Conservation (phyloP, 2,113 vertebrate species). For the Donacobius atricapilla region DNA sequence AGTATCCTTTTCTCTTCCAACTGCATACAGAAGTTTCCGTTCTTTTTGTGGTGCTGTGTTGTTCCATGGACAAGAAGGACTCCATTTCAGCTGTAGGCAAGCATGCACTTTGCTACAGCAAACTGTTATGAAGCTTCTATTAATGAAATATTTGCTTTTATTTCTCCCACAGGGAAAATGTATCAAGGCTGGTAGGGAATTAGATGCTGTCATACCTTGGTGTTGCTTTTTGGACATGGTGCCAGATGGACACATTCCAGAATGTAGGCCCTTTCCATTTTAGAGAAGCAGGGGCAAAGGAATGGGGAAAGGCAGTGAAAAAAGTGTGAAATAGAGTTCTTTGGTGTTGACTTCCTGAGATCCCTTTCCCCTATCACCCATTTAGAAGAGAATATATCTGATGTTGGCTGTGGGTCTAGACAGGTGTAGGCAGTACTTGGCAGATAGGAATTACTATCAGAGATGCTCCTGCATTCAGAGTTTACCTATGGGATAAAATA, state of each 20-base stretch:
- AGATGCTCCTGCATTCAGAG: neutral
- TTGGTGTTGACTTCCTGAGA: neutral
- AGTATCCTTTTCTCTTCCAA: neutral
- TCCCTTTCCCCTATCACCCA: neutral
- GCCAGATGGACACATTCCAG: neutral
- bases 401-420: neutral
- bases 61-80: neutral
- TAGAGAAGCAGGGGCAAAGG: neutral
- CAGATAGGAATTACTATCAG: neutral
- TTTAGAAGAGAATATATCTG: neutral
- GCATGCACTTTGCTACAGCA: neutral
- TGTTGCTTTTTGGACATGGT: neutral
- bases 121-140: neutral
- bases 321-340: neutral
- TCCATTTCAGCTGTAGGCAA: neutral
- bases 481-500: neutral
- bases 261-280: neutral
- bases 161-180: neutral
- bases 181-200: neutral
- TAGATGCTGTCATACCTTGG: neutral
- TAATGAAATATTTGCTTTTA: neutral
- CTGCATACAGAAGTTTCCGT: neutral
- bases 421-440: neutral
- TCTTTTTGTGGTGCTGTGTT: neutral
- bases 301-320: neutral